A percentile compares a stretch with the other conserved stretches of the same genome.
Evolutionary conservation across 2,113 vertebrate genomes (phyloP).

Genomic region (Anser cygnoides): DNA sequence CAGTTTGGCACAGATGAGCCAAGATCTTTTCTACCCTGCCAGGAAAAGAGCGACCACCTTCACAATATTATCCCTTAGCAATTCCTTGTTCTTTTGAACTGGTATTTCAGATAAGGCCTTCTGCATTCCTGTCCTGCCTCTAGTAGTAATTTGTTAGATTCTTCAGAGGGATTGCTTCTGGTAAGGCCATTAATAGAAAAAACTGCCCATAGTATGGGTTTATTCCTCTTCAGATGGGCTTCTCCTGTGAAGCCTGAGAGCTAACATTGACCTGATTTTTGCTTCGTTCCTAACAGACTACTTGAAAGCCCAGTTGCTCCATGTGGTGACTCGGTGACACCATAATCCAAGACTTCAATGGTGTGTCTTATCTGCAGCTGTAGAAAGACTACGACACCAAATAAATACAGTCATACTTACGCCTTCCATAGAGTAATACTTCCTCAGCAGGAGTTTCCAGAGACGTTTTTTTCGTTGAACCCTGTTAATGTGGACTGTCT

Average conservation of each 20-base stretch:
- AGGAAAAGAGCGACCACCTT: background rate
- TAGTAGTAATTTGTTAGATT: background rate
- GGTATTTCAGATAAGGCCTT: background rate
- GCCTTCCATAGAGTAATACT: too few species aligned
- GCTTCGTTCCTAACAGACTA: background rate
- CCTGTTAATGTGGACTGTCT: background rate
- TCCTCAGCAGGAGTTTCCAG: background rate
- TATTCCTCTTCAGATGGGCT: background rate
- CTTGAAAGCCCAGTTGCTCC: background rate
- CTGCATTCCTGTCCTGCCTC: background rate
- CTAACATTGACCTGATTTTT: background rate
- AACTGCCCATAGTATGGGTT: fast-evolving
- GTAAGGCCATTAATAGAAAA: background rate
- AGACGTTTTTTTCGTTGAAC: background rate
- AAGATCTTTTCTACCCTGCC: background rate
- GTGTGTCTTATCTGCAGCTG: background rate
- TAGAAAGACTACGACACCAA: background rate
- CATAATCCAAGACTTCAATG: background rate
- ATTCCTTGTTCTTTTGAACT: background rate
- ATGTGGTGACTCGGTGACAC: background rate
- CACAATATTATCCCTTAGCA: background rate
- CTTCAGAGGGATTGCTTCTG: background rate
- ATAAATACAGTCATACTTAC: background rate
- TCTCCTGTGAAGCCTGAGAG: background rate
- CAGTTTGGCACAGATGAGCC: background rate